Evolutionary conservation across 2,888 invertebrate genomes (phyloP).

Genomic region (Strigamia maritima): DNA sequence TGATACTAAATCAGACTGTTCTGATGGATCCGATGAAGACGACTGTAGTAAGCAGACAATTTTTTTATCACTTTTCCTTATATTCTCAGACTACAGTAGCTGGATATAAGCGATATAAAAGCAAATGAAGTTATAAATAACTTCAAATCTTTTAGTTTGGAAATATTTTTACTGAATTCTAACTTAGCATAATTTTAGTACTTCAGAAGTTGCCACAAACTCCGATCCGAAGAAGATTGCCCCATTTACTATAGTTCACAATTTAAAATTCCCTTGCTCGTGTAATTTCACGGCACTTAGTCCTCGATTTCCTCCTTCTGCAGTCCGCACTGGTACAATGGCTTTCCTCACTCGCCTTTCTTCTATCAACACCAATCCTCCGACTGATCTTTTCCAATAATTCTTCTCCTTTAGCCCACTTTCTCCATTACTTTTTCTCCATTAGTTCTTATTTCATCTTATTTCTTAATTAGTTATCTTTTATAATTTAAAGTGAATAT

Average conservation of each 20-base stretch:
- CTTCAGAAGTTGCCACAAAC: not conserved
- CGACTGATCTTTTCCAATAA: not conserved
- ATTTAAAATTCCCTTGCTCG: not conserved
- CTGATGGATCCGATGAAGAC: constrained; percentile 53
- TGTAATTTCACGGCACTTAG: not conserved
- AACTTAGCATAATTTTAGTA: too few species aligned
- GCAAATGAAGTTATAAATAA: not conserved
- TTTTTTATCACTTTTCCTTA: not conserved
- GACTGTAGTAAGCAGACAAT: constrained; percentile 51
- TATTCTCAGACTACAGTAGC: not conserved
- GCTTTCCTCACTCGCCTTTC: not conserved
- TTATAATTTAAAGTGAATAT: not conserved
- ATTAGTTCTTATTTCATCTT: too few species aligned
- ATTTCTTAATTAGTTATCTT: too few species aligned
- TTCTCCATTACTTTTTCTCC: not conserved
- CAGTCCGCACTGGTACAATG: not conserved
- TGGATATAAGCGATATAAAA: not conserved
- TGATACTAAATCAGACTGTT: constrained; percentile 53
- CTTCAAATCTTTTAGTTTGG: too few species aligned
- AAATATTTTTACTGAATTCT: too few species aligned
- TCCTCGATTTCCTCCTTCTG: not conserved
- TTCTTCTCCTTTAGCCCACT: not conserved
- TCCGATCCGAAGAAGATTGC: not conserved
- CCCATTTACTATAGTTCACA: not conserved
- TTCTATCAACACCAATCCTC: not conserved